Base-by-base conservation (phyloP, 2,888 invertebrate species). In the Oscheius sp. region DNA sequence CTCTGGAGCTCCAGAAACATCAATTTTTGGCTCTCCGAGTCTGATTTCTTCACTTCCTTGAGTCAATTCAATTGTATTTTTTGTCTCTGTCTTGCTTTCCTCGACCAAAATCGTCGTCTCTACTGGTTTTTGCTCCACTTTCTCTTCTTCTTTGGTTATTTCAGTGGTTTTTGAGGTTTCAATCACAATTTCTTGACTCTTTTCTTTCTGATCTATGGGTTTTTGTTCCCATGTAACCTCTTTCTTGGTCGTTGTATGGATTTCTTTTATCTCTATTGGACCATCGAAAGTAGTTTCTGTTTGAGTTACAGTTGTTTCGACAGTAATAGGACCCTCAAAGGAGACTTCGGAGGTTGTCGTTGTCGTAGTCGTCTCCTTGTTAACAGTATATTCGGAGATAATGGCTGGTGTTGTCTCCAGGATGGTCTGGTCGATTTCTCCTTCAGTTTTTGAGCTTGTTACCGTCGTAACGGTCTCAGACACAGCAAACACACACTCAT, bases 1-100 rank as follows among this genome's bases (percentile, higher is more conserved):
- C 44, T 67, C 54, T 49, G 50, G 67, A 41, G 69, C 22, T 28
- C 14, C 41, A 17, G 57, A 28, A 26, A 26, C 26, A 12, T 54
- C 12, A n/a, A n/a, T n/a, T n/a, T n/a, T n/a, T n/a, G n/a, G n/a
- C n/a, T n/a, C n/a, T n/a, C n/a, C n/a, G n/a, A n/a, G n/a, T n/a
- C n/a, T n/a, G n/a, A n/a, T n/a, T n/a, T n/a, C n/a, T n/a, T n/a
- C n/a, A n/a, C n/a, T n/a, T n/a, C n/a, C n/a, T n/a, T n/a, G n/a
- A n/a, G n/a, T n/a, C n/a, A n/a, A n/a, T n/a, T n/a, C n/a, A n/a
- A n/a, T n/a, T n/a, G n/a, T n/a, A n/a, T n/a, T n/a, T n/a, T n/a
- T n/a, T n/a, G n/a, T n/a, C n/a, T n/a, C 26, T 28, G n/a, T 54
- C n/a, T 20, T 12, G 8, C 12, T 26, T 54, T 17, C 30, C n/a